Percentiles rank a stretch among this genome's conserved stretches.
These are phyloP conservation scores for Prolemur simus DNA, from an alignment of 2,113 vertebrate species.

Conservation along the genomic window DNA sequence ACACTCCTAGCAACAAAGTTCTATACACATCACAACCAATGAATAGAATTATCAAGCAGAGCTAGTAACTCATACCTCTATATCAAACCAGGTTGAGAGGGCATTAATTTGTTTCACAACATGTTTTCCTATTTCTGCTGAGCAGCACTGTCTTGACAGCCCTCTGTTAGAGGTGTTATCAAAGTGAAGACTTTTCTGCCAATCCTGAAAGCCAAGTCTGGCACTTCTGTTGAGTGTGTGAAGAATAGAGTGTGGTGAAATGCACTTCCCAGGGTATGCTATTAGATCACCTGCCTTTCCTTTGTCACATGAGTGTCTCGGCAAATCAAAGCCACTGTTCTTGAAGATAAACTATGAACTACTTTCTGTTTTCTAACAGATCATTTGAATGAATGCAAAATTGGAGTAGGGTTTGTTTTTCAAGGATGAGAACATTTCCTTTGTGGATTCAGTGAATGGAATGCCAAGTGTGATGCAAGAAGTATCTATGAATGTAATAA, in stretches of 20 bases:
- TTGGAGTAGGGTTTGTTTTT: neutral
- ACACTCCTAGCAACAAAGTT: neutral
- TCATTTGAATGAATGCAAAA: constrained; percentile 13
- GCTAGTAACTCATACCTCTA: neutral
- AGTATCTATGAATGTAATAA: neutral
- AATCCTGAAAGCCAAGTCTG: neutral
- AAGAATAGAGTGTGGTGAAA: neutral
- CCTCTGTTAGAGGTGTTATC: neutral
- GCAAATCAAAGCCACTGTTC: neutral
- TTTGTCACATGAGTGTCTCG: neutral
- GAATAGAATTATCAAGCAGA: constrained; percentile 11
- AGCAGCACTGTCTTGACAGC: neutral
- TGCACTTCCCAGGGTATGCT: neutral
- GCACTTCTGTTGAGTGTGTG: neutral
- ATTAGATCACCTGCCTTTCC: neutral
- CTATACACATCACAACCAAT: constrained; percentile 1
- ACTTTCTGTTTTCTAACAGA: constrained; percentile 8
- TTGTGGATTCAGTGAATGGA: constrained; percentile 30
- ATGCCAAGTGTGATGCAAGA: constrained; percentile 33
- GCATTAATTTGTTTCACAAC: constrained; percentile 33
- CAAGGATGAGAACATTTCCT: constrained; percentile 22
- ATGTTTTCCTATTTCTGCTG: neutral
- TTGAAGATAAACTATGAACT: constrained; percentile 1
- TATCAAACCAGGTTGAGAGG: neutral
- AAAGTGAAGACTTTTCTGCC: neutral